Base-by-base conservation (phyloP, 2,888 invertebrate species). In the Abscondita cerata region DNA sequence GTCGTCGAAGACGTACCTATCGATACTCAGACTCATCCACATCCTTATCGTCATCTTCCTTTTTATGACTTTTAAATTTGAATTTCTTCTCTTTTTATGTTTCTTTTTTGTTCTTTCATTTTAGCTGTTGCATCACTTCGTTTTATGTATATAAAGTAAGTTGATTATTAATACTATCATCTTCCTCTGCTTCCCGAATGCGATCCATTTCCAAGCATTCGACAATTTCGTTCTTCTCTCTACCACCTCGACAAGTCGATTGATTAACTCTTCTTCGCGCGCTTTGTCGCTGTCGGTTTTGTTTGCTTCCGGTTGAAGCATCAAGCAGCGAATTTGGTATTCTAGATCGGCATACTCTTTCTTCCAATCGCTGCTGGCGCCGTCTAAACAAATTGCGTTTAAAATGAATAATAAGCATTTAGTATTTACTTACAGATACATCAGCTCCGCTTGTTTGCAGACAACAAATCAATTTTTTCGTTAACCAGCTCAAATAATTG, bases 391-490 rank as follows among this genome's bases (percentile, higher is more conserved):
- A 8, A 20, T 31, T 25, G 20, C 48, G 62, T 36, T 36, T 8
- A 36, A 36, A 36, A n/a, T 46, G n/a, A 36, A 19, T n/a, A 25
- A 25, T 25, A 25, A 25, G 4, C n/a, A n/a, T 25, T 25, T 25
- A 6, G 25, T 25, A 6, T 4, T 25, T 25, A 25, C 92, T 88
- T 83, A 93, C 89, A 95, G 84, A 78, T 96, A 93, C 90, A 96
- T 95, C 40, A 96, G 84, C 82, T 97, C 96, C 6, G 95, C 92
- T 80, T 97, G 96, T 70, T 93, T 88, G 70, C 96, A 86, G 77
- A n/a, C n/a, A 96, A 95, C 69, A 97, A 83, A 77, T 95, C 95
- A 79, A 96, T 96, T 82, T 96, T 96, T 81, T 96, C 95, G 79
- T 96, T 96, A 67, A 97, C 95, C 70, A 97, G 83, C 76, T 93